phyloP scores from a whole-genome alignment of 37 sponge, comb jelly and placozoan genomes.

The Haliclona indistincta region DNA sequence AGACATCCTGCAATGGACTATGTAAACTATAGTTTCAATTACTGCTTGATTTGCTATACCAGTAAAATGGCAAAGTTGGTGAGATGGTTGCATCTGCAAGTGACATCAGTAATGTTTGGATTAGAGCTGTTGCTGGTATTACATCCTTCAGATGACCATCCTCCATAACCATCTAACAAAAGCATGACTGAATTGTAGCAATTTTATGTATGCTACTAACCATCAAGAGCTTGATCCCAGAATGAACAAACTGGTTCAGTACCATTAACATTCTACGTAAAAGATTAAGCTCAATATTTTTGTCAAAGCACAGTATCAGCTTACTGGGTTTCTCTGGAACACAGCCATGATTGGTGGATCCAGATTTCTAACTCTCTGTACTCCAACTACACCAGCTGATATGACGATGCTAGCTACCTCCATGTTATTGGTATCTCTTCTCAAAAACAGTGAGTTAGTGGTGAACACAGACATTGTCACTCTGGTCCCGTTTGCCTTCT shows the following conservation, averaged over 20 bases:
- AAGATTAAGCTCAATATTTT: background rate
- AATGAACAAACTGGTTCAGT: slow-evolving; percentile 19
- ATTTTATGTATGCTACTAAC: background rate
- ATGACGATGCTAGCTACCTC: slow-evolving; percentile 27
- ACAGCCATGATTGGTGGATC: slow-evolving; percentile 5
- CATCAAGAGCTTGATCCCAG: slow-evolving; percentile 52
- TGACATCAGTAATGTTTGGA: slow-evolving; percentile 3
- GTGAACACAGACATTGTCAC: slow-evolving; percentile 8
- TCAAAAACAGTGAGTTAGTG: slow-evolving; percentile 15
- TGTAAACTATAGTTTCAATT: too few species aligned
- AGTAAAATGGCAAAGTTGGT: slow-evolving; percentile 5
- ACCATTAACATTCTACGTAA: slow-evolving; percentile 7
- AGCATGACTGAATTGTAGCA: background rate
- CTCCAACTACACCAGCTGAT: slow-evolving; percentile 17
- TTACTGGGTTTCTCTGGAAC: slow-evolving; percentile 16
- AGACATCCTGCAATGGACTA: slow-evolving; percentile 15
- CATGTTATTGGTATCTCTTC: background rate
- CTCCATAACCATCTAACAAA: slow-evolving; percentile 33
- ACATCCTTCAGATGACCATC: slow-evolving; percentile 47
- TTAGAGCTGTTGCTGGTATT: background rate
- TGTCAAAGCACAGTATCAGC: too few species aligned
- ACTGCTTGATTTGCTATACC: too few species aligned
- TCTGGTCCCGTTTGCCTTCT: too few species aligned
- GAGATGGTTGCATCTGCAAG: background rate
- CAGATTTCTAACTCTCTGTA: background rate